Base-by-base conservation (phyloP, 1,140 invertebrate genomes). In the Pseudomyrmex flavicornis region DNA sequence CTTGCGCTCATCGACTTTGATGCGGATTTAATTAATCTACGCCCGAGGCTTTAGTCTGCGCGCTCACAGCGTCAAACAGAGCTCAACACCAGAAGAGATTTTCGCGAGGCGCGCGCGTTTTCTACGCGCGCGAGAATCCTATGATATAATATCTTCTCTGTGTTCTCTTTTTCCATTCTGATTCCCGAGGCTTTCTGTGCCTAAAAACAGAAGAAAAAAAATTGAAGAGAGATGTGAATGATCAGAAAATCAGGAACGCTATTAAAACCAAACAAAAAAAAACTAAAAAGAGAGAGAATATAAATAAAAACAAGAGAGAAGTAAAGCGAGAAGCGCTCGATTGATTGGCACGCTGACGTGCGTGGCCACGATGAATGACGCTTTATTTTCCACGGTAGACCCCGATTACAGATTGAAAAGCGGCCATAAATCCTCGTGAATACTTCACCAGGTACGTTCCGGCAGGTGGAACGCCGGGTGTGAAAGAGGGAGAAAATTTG, bases 331-430 rank as follows among this genome's bases (percentile, higher is more conserved):
- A 20, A 8, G 62, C 61, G 69, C 10, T 68, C 70, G 62, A 85
- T 80, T 61, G 85, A 86, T 86, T 72, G 75, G 70, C 59, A 65
- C 52, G 77, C 62, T 65, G 63, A 82, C 84, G 52, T 59, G 59
- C 84, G 26, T 13, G 65, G 59, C 59, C 46, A 52, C 52, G 58
- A 80, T 54, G 73, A 44, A 63, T 52, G 65, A 58, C 61, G 76
- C 72, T 82, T 80, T 74, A 86, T 87, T 90, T 85, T 83, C 74
- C 46, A 56, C 69, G 61, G 50, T 65, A 62, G 66, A 73, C 58
- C n/a, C 12, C 83, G 63, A 90, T 88, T 88, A 82, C 70, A 70
- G 72, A 88, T 87, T 82, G 88, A 88, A 87, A 88, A 87, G 76
- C 82, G 83, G 44, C 69, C 65, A 87, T 87, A 87, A 88, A 89